A percentile compares a stretch with the other conserved stretches of the same genome.
phyloP scores from a whole-genome alignment of 2,113 vertebrate genomes.

The Gobio gobio region DNA sequence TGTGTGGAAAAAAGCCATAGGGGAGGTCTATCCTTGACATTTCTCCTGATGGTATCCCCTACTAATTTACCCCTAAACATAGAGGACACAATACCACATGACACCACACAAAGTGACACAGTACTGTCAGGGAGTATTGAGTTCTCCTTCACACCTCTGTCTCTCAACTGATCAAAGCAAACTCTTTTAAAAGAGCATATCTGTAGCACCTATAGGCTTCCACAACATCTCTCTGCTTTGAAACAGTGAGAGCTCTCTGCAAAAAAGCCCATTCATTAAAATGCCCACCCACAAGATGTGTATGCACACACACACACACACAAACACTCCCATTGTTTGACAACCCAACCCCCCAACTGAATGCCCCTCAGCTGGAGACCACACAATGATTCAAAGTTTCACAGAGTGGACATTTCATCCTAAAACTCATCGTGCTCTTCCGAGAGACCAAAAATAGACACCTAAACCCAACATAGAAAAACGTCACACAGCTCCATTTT shows the following conservation, averaged over 20 bases:
- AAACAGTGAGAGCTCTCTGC: slow-evolving; percentile 17
- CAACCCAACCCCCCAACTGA: slow-evolving; percentile 31
- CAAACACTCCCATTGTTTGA: slow-evolving; percentile 46
- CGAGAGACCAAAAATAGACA: background rate
- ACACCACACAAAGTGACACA: slow-evolving; percentile 23
- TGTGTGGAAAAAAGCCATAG: background rate
- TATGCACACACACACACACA: slow-evolving; percentile 57
- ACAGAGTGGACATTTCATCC: slow-evolving; percentile 15
- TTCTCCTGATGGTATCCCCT: background rate
- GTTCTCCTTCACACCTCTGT: slow-evolving; percentile 20
- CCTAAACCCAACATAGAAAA: slow-evolving; percentile 5
- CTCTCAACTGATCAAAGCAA: slow-evolving; percentile 6
- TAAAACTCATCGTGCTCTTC: background rate
- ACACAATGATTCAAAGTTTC: slow-evolving; percentile 45
- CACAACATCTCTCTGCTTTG: slow-evolving; percentile 1
- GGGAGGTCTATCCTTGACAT: slow-evolving; percentile 25
- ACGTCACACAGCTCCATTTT: background rate
- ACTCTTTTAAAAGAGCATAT: slow-evolving; percentile 1
- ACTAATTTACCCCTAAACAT: slow-evolving; percentile 1
- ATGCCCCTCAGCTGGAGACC: slow-evolving; percentile 39
- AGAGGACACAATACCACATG: background rate
- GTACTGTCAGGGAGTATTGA: background rate
- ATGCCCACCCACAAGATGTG: slow-evolving; percentile 52
- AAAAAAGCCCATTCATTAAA: slow-evolving; percentile 42
- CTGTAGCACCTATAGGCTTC: slow-evolving; percentile 29